These are phyloP conservation scores for Phoebastria nigripes DNA, from an alignment of 2,797 vertebrate species.

Conservation along the genomic window DNA sequence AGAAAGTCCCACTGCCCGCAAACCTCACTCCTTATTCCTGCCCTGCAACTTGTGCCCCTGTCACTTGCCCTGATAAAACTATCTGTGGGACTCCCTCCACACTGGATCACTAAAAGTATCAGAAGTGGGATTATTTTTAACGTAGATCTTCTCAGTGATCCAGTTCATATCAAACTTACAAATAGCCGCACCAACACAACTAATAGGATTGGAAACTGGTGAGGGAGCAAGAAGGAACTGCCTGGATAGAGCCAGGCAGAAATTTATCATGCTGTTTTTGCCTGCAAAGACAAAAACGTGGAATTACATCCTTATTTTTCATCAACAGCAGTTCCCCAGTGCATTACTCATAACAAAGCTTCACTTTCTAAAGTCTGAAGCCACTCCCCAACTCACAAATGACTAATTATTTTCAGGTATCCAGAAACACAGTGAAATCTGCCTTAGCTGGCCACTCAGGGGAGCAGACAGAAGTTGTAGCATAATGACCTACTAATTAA, in stretches of 20 bases:
- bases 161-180: not conserved
- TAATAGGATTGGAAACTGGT: not conserved
- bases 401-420: conserved; percentile 52
- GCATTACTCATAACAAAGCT: not conserved
- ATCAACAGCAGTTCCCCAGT: not conserved
- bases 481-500: conserved; percentile 47
- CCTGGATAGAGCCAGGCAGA: not conserved
- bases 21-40: not conserved
- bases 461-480: conserved; percentile 24
- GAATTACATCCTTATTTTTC: not conserved
- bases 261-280: not conserved
- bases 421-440: conserved; percentile 25
- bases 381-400: conserved; percentile 2
- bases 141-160: not conserved
- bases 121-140: not conserved
- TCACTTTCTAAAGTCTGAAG: not conserved
- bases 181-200: not conserved
- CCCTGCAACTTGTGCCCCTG: not conserved
- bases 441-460: not conserved
- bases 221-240: not conserved
- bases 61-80: not conserved
- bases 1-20: not conserved
- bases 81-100: not conserved
- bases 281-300: not conserved
- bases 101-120: not conserved